Evolutionary conservation across 2,888 invertebrate species (phyloP), one percentile per base, ranked within the genome.

Genomic region (Conistra vaccinii): DNA sequence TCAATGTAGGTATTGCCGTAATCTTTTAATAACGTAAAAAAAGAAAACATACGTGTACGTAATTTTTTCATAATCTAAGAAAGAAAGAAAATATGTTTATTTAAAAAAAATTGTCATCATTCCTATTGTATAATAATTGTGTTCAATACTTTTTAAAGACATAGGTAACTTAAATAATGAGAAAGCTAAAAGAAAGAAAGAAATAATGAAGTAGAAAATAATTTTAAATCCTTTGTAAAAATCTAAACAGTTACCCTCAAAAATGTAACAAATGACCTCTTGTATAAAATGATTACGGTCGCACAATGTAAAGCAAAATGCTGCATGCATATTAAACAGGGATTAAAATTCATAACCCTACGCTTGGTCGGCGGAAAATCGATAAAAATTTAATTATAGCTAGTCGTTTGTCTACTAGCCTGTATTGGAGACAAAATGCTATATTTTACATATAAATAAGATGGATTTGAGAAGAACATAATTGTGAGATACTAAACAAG

Each of bases 311-410:
- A 81, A 69, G 48, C 82, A 42, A 67, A 80, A 76, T 23, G 69
- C 76, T 45, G 69, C 55, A 55, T 81, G 79, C 61, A 80, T 82
- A 82, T 77, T 83, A 78, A 80, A 26, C 14, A 62, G 57, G 42
- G 17, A 70, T 80, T 77, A 82, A 82, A 67, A 80, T 80, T 83
- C 80, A 82, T 70, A 77, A 77, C 61, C 57, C 35, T 61, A 45
- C 57, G 51, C 55, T 17, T 51, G 51, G 23, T 51, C 29, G 48
- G 35, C 20, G 14, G n/a, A 20, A 62, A 82, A 77, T 83, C 78
- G 70, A 80, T 83, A 70, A 67, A 70, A 80, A 69, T 32, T 3
- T 45, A 58, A 80, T 70, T 77, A 80, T 51, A 51, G 55, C 39
- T 65, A 32, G 55, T 42, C 35, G 14, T 35, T 70, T 68, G 66